Base-by-base conservation (phyloP, 2,888 invertebrate genomes). In the Brachylomia viminalis region DNA sequence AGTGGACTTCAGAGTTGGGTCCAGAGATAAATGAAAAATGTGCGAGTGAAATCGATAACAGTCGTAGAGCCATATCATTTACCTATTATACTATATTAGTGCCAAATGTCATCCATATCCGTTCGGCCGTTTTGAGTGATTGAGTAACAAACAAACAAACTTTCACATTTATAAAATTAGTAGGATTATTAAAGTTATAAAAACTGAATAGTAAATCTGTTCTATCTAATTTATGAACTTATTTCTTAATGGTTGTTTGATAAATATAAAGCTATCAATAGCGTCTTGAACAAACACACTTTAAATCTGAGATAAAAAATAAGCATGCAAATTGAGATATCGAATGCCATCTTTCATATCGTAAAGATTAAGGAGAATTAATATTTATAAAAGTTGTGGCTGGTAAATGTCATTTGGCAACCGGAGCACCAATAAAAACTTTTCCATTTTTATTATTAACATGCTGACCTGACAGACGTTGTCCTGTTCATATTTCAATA, bases 241-340 rank as follows among this genome's bases (percentile, higher is more conserved):
- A 54, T 65, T 75, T 61, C 33, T 23, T 20, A 72, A 59, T 33
- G 20, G 10, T 38, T 54, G 5, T 38, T 38, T 49, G 38, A 82
- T 61, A 54, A 59, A 82, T 56, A 1, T 20, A 4, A 45, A 77
- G 61, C 56, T 27, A 62, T 62, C 49, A 77, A 56, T 61, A 49
- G 0, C 38, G n/a, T 56, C 15, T 56, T 23, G 0, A 82, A 45
- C 20, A 42, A 49, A 67, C 7, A 54, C 11, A n/a, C 42, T 54
- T 33, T 49, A n/a, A 33, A 74, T 38, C 3, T 10, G 3, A 52
- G 47, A 54, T 52, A 62, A 17, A 62, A 17, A 33, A 17, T 42
- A 62, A 67, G 8, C 23, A 56, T 47, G 20, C 6, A 77, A 62
- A 77, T n/a, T 27, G 4, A 52, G 23, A 66, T 54, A 54, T 75